Evolutionary conservation across 2,888 invertebrate genomes (phyloP).

Genomic region (Lepidonotus clava): DNA sequence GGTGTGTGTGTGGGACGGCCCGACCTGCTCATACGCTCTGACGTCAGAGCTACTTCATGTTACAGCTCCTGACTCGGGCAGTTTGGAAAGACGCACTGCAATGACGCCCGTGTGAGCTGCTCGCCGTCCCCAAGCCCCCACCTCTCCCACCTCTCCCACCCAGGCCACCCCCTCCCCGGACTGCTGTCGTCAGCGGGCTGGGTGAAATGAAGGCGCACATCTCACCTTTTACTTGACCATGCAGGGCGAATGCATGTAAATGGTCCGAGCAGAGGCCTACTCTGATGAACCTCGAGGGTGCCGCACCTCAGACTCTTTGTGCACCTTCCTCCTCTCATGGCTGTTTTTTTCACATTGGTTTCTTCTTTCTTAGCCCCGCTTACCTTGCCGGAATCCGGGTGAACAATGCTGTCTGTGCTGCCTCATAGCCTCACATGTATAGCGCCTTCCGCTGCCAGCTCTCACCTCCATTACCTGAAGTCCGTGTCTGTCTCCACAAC

Average conservation of each 20-base stretch:
- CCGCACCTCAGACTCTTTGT: no score
- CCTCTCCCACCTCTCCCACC: not conserved
- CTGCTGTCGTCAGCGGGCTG: not conserved
- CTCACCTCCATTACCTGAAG: not conserved
- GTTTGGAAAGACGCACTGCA: not conserved
- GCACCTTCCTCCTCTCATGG: no score
- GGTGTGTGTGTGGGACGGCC: not conserved
- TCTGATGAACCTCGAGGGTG: no score
- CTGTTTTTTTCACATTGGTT: no score
- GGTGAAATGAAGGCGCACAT: not conserved
- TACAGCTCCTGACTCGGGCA: not conserved
- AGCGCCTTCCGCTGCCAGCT: no score
- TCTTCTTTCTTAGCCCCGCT: no score
- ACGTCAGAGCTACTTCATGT: slow-evolving; percentile 13
- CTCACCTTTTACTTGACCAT: slow-evolving; percentile 2
- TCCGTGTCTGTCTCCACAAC: not conserved
- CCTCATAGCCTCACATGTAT: no score
- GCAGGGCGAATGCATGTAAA: no score
- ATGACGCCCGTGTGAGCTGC: not conserved
- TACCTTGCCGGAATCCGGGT: no score
- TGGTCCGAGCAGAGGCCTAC: no score
- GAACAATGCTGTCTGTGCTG: not conserved
- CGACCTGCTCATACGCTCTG: not conserved
- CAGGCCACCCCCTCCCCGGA: not conserved
- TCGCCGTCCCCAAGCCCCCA: not conserved